Percentiles rank a stretch among this genome's conserved stretches.
phyloP scores from a whole-genome alignment of 2,113 vertebrate genomes.

The Struthio camelus region DNA sequence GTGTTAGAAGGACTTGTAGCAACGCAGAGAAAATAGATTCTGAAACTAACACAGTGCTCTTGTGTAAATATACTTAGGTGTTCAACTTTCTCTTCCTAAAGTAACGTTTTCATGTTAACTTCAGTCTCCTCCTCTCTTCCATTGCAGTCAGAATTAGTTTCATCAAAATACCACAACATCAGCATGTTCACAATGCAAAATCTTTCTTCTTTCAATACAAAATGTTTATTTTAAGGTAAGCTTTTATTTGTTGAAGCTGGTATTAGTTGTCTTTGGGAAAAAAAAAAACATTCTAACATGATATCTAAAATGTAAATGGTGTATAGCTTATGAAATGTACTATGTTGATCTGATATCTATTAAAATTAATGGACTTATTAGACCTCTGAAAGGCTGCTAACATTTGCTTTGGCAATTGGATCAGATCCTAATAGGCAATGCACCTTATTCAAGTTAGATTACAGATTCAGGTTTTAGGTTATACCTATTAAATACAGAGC shows the following conservation, averaged over 20 bases:
- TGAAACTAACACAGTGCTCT: not conserved
- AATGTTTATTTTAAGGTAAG: not conserved
- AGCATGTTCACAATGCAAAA: not conserved
- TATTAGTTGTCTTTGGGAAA: not conserved
- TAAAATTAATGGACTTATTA: not conserved
- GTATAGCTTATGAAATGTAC: not conserved
- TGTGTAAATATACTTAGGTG: not conserved
- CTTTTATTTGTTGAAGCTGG: not conserved
- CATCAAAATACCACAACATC: not conserved
- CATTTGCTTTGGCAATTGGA: not conserved
- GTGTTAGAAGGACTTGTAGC: not conserved
- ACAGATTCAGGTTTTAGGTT: not conserved
- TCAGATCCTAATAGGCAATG: not conserved
- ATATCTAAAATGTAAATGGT: not conserved
- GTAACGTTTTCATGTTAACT: not conserved
- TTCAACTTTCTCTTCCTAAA: not conserved
- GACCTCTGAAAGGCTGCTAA: not conserved
- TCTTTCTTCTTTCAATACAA: not conserved
- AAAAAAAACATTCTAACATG: not conserved
- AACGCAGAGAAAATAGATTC: not conserved
- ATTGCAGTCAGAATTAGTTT: not conserved
- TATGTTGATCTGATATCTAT: not conserved
- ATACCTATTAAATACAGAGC: not conserved
- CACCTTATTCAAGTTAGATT: not conserved
- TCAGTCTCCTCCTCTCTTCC: not conserved